Evolutionary conservation across 2,113 vertebrate species (phyloP), one percentile per base, ranked within the genome.

Genomic region (Trogon melanurus): DNA sequence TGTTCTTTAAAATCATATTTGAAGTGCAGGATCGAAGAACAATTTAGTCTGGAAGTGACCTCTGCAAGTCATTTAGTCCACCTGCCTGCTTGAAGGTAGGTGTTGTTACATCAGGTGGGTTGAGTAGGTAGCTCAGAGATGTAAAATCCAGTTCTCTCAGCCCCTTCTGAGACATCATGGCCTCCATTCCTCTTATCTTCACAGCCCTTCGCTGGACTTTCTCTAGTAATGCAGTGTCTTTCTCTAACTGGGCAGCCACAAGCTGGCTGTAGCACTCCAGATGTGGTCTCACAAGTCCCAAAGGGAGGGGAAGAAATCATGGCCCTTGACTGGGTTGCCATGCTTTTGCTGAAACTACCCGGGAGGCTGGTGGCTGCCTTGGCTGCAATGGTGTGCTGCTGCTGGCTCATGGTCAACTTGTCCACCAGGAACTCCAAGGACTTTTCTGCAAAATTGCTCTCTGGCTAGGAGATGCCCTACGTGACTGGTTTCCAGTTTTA

Each of bases 351-450:
- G 34, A 69, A 36, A 53, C 13, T 27, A 41, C 30, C 6, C 26
- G n/a, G 61, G 26, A 47, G 10, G 4, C 41, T 69, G 26, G 25
- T 69, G 62, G 18, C 34, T 54, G 13, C 41, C 41, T 75, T 29
- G 41, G 23, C 6, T 4, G 20, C 16, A 70, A 3, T 32, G 64
- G 12, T 1, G 0, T 11, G 27, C 10, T 47, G 27, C 10, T 47
- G 15, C 12, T 62, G 38, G 48, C 6, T 48, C 21, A 13, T 12
- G 60, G 36, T 61, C 48, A 36, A 25, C n/a, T 60, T 56, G 30
- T 32, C 75, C 21, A 20, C 34, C 29, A 30, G 13, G 41, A 41
- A 62, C 21, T 2, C 8, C 17, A 61, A 29, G 13, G 18, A 7
- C 13, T 69, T 61, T 56, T 41, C 34, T 70, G 41, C 16, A 69